Conservation (phyloP, 2,797 vertebrate genomes). For the Enteromius viviparus region DNA sequence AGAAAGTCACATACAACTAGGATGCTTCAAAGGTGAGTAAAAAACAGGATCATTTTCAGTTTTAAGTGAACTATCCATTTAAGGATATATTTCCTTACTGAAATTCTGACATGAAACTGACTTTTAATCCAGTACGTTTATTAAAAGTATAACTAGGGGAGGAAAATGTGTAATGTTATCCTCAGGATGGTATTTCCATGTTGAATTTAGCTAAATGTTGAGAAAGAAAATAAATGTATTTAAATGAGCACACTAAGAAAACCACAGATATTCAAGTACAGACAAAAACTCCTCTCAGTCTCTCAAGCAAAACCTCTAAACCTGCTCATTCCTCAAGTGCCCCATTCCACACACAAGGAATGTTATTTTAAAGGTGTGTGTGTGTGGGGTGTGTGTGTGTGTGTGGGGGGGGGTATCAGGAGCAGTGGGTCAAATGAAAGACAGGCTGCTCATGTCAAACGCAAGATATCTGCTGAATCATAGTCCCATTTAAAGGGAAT, state of each 20-base stretch:
- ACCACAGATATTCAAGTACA: slow-evolving; percentile 30
- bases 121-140: neutral
- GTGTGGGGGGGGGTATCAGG: neutral
- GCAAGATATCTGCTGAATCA: slow-evolving; percentile 14
- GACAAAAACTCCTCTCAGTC: slow-evolving; percentile 31
- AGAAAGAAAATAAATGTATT: slow-evolving; percentile 31
- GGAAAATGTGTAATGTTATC: neutral
- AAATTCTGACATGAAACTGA: neutral
- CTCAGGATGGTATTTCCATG: neutral
- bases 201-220: slow-evolving; percentile 17
- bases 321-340: neutral
- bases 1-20: too few species aligned
- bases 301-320: slow-evolving; percentile 8
- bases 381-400: neutral
- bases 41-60: too few species aligned
- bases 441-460: neutral
- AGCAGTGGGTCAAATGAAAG: slow-evolving; percentile 13
- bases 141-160: neutral
- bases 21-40: too few species aligned
- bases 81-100: too few species aligned
- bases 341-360: neutral
- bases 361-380: slow-evolving; percentile 27
- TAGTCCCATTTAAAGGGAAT: neutral
- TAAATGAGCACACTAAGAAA: slow-evolving; percentile 16
- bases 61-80: too few species aligned